Percentiles rank a stretch among this genome's conserved stretches.
These are phyloP conservation scores for Pseudorectes ferrugineus DNA, from an alignment of 2,113 vertebrate genomes.

Conservation along the genomic window DNA sequence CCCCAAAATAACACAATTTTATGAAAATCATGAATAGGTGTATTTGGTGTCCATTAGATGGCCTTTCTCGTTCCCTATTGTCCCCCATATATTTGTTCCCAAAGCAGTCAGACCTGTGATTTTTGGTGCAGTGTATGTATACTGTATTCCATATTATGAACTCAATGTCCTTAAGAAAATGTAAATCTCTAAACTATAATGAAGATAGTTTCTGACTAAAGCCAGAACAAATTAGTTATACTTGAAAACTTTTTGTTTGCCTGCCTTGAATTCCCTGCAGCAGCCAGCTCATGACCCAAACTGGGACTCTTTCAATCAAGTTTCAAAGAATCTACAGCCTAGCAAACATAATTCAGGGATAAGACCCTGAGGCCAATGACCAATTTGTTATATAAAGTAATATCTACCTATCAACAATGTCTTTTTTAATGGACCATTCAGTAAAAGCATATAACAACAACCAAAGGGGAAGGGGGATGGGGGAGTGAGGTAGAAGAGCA, in stretches of 20 bases:
- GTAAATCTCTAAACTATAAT: not conserved
- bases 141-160: not conserved
- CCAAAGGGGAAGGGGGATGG: not conserved
- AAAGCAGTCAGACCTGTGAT: not conserved
- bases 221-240: constrained; percentile 40
- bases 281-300: not conserved
- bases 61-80: not conserved
- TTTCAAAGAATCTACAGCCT: not conserved
- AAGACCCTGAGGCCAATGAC: not conserved
- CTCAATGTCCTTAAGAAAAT: not conserved
- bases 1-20: not conserved
- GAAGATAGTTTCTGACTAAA: constrained; percentile 37
- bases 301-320: not conserved
- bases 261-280: not conserved
- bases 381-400: not conserved
- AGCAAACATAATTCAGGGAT: not conserved
- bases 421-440: not conserved
- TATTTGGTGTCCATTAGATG: not conserved
- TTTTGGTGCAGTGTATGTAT: not conserved
- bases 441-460: not conserved
- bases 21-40: not conserved
- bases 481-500: not conserved
- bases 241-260: constrained; percentile 7
- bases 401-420: not conserved
- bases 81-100: not conserved